phyloP scores from a whole-genome alignment of 2,797 vertebrate species.

The Centroberyx gerrardi region DNA sequence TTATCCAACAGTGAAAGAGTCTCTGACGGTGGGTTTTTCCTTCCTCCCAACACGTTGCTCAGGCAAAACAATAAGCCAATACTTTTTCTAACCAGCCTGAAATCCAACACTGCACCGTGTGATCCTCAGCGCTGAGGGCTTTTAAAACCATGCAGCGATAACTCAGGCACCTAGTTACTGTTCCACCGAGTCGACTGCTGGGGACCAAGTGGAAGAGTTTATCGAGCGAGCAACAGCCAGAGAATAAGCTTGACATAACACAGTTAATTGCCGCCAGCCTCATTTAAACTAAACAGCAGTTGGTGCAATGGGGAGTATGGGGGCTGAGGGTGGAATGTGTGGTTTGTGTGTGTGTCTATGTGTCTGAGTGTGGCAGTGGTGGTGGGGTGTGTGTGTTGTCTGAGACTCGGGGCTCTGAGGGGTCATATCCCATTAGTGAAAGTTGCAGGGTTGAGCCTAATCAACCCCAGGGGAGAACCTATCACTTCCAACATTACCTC shows the following conservation, averaged over 20 bases:
- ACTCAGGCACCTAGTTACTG: constrained; percentile 77
- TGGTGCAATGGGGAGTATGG: constrained; percentile 52
- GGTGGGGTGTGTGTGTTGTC: constrained; percentile 52
- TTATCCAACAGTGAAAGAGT: not conserved
- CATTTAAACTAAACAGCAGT: constrained; percentile 81
- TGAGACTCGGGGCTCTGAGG: constrained; percentile 65
- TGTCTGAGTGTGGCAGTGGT: constrained; percentile 67
- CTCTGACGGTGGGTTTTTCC: constrained; percentile 30
- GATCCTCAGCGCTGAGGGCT: constrained; percentile 58
- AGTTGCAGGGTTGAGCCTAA: constrained; percentile 80
- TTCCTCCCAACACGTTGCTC: constrained; percentile 33
- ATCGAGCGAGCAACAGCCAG: constrained; percentile 73
- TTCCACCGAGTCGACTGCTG: constrained; percentile 75
- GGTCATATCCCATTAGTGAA: constrained; percentile 81
- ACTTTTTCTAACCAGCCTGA: constrained; percentile 41
- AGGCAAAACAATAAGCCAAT: constrained; percentile 51
- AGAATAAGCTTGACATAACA: constrained; percentile 82
- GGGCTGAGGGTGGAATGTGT: constrained; percentile 57
- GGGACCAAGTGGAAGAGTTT: constrained; percentile 81
- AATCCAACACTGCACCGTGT: constrained; percentile 49
- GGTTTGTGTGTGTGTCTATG: constrained; percentile 45
- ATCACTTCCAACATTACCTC: constrained; percentile 82
- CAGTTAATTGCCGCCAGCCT: constrained; percentile 80
- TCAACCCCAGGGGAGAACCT: constrained; percentile 80
- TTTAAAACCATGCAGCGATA: constrained; percentile 74